phyloP scores from a whole-genome alignment of 2,113 vertebrate species.

The Tamias sibiricus region DNA sequence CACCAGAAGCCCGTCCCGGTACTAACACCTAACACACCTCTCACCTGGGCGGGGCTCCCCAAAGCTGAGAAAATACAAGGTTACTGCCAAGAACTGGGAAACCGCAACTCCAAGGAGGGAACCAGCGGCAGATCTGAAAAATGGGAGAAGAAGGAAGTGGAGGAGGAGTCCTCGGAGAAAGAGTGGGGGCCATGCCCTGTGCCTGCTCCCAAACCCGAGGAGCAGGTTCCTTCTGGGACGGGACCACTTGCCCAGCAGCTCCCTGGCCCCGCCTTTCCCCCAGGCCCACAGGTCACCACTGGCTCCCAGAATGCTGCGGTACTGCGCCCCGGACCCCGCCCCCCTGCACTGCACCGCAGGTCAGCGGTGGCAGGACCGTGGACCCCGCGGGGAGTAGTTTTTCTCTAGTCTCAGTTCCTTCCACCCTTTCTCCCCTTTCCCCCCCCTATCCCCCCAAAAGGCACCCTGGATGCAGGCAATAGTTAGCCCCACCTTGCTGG shows the following conservation, averaged over 20 bases:
- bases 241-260: background rate
- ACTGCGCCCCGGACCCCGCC: background rate
- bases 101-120: background rate
- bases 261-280: background rate
- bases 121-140: background rate
- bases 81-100: constrained; percentile 80
- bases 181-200: too few relatives aligned
- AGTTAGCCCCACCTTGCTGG: background rate
- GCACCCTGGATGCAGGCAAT: background rate
- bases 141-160: constrained; percentile 44
- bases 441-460: rapidly evolving
- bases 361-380: background rate
- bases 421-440: too few relatives aligned
- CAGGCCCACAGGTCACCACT: background rate
- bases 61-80: constrained; percentile 93
- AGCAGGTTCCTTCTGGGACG: constrained; percentile 53
- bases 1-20: constrained; percentile 90
- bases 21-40: constrained; percentile 91
- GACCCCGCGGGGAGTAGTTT: background rate
- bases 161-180: constrained; percentile 82
- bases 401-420: background rate
- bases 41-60: constrained; percentile 85
- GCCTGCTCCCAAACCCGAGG: constrained; percentile 88
- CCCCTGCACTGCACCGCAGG: too few relatives aligned
- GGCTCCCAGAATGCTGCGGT: background rate